Evolutionary conservation across 2,797 vertebrate genomes (phyloP).

Genomic region (Nyctalus aviator): DNA sequence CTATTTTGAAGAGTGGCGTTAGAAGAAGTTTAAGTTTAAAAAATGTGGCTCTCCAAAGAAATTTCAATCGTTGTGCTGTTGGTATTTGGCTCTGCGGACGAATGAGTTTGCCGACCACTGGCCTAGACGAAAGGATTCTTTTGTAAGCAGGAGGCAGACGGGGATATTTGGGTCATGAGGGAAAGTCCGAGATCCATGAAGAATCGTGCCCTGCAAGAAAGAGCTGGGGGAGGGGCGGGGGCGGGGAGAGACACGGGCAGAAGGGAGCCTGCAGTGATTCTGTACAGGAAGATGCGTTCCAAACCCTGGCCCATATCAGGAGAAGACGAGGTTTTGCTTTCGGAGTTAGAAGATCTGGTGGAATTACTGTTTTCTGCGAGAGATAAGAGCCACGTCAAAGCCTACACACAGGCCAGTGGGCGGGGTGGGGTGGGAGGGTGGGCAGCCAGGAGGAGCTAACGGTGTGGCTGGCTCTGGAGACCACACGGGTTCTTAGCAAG

Average conservation of each 20-base stretch:
- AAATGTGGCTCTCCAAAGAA: no score
- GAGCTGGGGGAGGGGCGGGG: neutral
- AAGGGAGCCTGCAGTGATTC: neutral
- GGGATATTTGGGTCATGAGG: neutral
- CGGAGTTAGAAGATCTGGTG: neutral
- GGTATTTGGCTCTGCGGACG: no score
- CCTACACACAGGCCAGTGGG: neutral
- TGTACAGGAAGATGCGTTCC: neutral
- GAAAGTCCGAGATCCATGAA: neutral
- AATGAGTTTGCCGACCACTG: no score
- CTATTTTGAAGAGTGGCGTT: no score
- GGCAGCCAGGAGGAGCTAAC: neutral
- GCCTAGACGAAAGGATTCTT: constrained; percentile 5
- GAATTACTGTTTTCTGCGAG: neutral
- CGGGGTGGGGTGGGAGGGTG: fast-evolving
- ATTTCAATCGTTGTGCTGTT: no score
- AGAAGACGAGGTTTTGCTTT: neutral
- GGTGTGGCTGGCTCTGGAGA: neutral
- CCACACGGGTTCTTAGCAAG: neutral
- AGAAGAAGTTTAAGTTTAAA: no score
- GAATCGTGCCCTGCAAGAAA: neutral
- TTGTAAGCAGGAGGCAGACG: neutral
- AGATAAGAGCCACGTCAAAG: neutral
- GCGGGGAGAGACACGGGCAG: no score
- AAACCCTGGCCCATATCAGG: neutral